Base-by-base conservation (phyloP, 1,140 invertebrate species). In the Sarcophaga peregrina region DNA sequence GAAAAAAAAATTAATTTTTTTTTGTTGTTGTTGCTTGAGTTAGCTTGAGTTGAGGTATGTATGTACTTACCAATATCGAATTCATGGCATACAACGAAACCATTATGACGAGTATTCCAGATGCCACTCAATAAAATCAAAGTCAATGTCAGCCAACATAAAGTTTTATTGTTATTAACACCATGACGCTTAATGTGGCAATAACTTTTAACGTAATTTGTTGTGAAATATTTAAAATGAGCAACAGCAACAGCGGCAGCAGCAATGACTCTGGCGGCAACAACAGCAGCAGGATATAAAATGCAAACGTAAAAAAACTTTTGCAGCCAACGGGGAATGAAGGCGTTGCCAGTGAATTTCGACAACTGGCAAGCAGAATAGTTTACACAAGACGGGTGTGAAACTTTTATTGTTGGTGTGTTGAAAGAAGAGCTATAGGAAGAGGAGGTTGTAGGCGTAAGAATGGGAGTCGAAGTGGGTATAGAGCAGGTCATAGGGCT, bases 161-260 rank as follows among this genome's bases (percentile, higher is more conserved):
- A 88, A 87, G 85, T 87, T 88, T 88, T 88, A 88, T 85, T 85
- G 84, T 88, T 88, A 88, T 88, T 88, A 88, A 87, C 86, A 87
- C 86, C 83, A 85, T 86, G 86, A 84, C 85, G 86, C 84, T 85
- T 85, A 88, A 86, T 87, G 85, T 75, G 86, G 84, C 87, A 85
- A 87, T 88, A 87, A 87, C 86, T 87, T 88, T 88, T 88, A 84
- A 87, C 86, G 86, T 86, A 87, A 87, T 88, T 86, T 88, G 84
- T 87, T 88, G 87, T 86, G 83, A 84, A 86, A 82, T 83, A 80
- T 62, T 58, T 52, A 80, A 80, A 84, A 82, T 80, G 83, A 78
- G 76, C 10, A 37, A 83, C 45, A 68, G 81, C 81, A 17, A 80
- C 50, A 78, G 62, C 76, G 54, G 20, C 48, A 37, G 46, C 54